These are phyloP conservation scores for Lampris megalopsis DNA, from an alignment of 2,113 vertebrate genomes.

Conservation along the genomic window DNA sequence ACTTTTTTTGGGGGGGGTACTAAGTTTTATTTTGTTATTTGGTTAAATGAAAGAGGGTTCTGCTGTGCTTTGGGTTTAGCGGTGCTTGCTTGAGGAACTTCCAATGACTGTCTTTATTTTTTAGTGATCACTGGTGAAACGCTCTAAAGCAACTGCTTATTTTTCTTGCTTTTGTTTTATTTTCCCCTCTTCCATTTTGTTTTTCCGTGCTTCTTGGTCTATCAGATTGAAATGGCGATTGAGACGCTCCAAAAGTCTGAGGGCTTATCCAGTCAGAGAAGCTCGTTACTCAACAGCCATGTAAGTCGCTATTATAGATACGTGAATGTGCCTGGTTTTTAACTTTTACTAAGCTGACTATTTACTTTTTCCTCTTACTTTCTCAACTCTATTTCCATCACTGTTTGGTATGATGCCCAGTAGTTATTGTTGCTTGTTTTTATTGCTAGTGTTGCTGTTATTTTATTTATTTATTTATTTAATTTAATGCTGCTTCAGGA, in stretches of 20 bases:
- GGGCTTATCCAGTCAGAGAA: conserved; percentile 99
- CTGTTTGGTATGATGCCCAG: conserved; percentile 29
- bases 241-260: conserved; percentile 99
- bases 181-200: conserved; percentile 73
- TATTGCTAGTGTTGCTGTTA: conserved; percentile 14
- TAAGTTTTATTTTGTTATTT: background rate
- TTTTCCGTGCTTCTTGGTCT: conserved; percentile 85
- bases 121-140: conserved; percentile 40
- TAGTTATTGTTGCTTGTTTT: conserved; percentile 41
- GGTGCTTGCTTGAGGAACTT: conserved; percentile 81
- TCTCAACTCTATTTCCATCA: conserved; percentile 31
- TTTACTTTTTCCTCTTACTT: conserved; percentile 31
- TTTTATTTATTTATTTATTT: background rate
- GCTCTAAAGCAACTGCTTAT: conserved; percentile 39
- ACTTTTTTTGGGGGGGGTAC: too few relatives aligned
- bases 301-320: conserved; percentile 88
- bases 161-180: conserved; percentile 58
- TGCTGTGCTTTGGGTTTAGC: conserved; percentile 87
- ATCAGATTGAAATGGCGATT: conserved; percentile 99
- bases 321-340: conserved; percentile 35
- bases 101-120: conserved; percentile 52
- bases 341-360: conserved; percentile 31
- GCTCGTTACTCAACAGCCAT: conserved; percentile 99
- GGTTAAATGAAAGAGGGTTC: conserved; percentile 36
- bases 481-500: conserved; percentile 51